Conservation (phyloP, 2,113 vertebrate genomes). For the Cettia cetti region DNA sequence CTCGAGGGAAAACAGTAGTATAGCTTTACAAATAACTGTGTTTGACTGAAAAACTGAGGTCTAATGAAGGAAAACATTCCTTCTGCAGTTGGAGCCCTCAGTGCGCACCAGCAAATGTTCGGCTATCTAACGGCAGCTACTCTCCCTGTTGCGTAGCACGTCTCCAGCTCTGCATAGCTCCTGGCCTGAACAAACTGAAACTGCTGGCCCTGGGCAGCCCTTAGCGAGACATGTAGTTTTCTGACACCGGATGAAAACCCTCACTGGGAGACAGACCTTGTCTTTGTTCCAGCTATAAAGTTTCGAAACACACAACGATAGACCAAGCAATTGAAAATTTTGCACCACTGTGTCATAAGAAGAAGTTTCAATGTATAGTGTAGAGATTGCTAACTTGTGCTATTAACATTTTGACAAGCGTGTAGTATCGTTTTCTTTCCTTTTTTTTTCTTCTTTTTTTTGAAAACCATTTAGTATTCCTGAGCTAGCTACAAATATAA, state of each 20-base stretch:
- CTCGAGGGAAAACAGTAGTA: background rate
- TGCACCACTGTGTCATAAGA: constrained; percentile 75
- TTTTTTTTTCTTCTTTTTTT: background rate
- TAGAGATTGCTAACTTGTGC: constrained; percentile 84
- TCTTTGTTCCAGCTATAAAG: constrained; percentile 46
- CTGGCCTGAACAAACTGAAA: constrained; percentile 1
- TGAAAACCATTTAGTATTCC: constrained; percentile 67
- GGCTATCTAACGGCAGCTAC: constrained; percentile 17
- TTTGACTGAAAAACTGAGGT: constrained; percentile 23
- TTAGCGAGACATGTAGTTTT: constrained; percentile 14
- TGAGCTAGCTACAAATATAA: constrained; percentile 74
- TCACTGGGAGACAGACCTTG: constrained; percentile 34
- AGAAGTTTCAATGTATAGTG: constrained; percentile 77
- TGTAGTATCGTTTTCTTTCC: constrained; percentile 74
- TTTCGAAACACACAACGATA: constrained; percentile 18
- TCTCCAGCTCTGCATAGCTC: background rate
- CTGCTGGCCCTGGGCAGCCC: constrained; percentile 15
- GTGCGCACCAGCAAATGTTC: constrained; percentile 62
- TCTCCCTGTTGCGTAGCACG: background rate
- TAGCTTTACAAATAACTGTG: background rate
- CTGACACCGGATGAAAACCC: constrained; percentile 10
- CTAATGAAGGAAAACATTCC: background rate
- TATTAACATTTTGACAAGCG: constrained; percentile 82
- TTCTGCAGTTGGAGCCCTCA: constrained; percentile 45
- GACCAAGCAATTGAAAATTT: constrained; percentile 68